Evolutionary conservation across 2,888 invertebrate genomes (phyloP), one percentile per base, ranked within the genome.

Genomic region (Caradrina clavipalpis): DNA sequence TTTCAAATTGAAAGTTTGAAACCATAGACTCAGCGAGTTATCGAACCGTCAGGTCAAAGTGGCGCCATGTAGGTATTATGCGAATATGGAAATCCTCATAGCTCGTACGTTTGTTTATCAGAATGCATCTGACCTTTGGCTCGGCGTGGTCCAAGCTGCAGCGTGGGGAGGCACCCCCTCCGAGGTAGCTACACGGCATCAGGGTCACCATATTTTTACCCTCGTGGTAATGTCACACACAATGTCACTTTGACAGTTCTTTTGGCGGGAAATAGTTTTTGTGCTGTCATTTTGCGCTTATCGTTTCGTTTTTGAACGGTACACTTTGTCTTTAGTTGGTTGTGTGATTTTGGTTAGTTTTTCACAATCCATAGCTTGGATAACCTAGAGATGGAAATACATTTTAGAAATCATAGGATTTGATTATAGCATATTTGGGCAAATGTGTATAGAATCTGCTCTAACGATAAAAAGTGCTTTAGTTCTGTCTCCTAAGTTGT

Each of bases 181-280:
- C 96, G 90, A 97, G 94, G 94, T 96, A 97, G 93, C 96, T 96
- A 94, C 97, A 97, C 93, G 97, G 97, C 97, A 97, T 97, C 95
- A 97, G 96, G 88, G 97, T 97, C 96, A 97, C 97, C 97, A 97
- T 97, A 90, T 90, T 94, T 90, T 90, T 86, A 88, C 87, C 87
- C 86, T 76, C 85, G 87, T 80, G 86, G 87, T 82, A 88, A 85
- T 75, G 74, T 85, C 90, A 88, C 91, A 89, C 89, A 91, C 91
- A 91, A 90, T 88, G 90, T 93, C 95, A 93, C 94, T 92, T 86
- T 91, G 91, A 93, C 93, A 94, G 94, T 91, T 90, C 85, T 93
- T 92, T 91, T 89, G 87, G 91, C 89, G 90, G 87, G 84, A 89
- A 88, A 91, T 81, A 90, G 90, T 92, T 90, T 91, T 87, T 89